Base-by-base conservation (phyloP, 2,113 vertebrate species). In the Columba livia region DNA sequence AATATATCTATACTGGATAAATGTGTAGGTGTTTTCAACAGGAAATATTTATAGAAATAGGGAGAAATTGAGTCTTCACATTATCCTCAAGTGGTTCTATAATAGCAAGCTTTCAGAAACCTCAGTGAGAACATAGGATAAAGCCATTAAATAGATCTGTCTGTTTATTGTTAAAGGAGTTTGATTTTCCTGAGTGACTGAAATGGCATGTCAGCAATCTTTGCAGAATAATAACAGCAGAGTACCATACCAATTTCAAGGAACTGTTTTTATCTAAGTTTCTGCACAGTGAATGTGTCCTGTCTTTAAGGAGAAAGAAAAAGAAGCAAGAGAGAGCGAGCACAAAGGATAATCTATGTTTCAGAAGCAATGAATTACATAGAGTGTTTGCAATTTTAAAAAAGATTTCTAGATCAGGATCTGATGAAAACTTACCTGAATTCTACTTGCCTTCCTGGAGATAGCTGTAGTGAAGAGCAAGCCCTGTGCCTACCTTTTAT, bases 401-500 rank as follows among this genome's bases (percentile, higher is more conserved):
- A 80, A 58, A 79, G 32, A 48, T 62, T 89, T 70, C 15, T 66
- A 15, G 32, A 70, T 48, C 42, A 83, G 40, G 18, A 53, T 82
- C 47, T 88, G 38, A 65, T 29, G 80, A 83, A 83, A 92, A 94
- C 66, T 97, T 90, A 98, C 98, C 97, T 97, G 97, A 93, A 25
- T 56, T 79, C 29, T 36, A 2, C 64, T 93, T 82, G 81, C 51
- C 75, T 90, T 93, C 78, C 83, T 81, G 34, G 71, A 36, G 85
- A 51, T n/a, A 94, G 85, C 94, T 96, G 85, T 88, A 89, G 82
- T 85, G 71, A 72, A 93, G 86, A 10, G 85, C 38, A 69, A 91
- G 61, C 81, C 74, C 57, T 69, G 2, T 57, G 67, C 71, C 93
- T 73, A 24, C 94, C 97, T 98, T 98, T 98, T 98, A 98, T 98